A percentile compares a stretch with the other conserved stretches of the same genome.
phyloP scores from a whole-genome alignment of 2,113 vertebrate species.

The Cricetomys ansorgei region DNA sequence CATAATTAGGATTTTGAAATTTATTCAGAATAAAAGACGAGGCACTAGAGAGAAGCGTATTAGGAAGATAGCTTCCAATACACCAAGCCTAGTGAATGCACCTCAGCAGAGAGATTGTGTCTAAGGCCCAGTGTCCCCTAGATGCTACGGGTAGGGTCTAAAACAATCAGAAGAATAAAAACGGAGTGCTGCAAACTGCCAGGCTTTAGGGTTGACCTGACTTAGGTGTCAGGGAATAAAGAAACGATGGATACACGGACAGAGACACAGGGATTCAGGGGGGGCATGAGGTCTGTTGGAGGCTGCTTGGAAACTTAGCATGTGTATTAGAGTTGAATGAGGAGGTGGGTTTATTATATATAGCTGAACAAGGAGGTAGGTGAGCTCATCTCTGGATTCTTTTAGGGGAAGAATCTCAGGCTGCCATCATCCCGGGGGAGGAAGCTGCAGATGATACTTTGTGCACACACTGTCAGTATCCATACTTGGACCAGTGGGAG shows the following conservation, averaged over 20 bases:
- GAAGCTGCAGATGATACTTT: background rate
- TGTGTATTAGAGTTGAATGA: background rate
- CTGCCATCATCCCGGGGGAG: background rate
- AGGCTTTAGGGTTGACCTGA: background rate
- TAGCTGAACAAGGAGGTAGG: no score
- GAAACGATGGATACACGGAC: background rate
- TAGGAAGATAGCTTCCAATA: background rate
- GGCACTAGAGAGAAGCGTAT: background rate
- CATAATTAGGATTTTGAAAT: background rate
- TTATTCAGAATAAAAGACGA: background rate
- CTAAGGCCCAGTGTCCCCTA: background rate
- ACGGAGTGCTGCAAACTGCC: background rate
- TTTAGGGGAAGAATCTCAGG: background rate
- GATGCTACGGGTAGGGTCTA: background rate
- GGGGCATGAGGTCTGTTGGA: background rate
- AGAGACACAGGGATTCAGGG: background rate
- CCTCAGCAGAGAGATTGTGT: background rate
- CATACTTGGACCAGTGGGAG: background rate
- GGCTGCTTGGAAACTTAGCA: background rate
- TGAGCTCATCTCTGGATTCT: background rate
- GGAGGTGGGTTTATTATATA: background rate
- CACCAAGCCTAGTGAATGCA: background rate
- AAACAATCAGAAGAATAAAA: background rate
- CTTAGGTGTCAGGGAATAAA: background rate
- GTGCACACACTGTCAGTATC: background rate